phyloP scores from a whole-genome alignment of 2,888 invertebrate genomes.

The Athalia cordata region DNA sequence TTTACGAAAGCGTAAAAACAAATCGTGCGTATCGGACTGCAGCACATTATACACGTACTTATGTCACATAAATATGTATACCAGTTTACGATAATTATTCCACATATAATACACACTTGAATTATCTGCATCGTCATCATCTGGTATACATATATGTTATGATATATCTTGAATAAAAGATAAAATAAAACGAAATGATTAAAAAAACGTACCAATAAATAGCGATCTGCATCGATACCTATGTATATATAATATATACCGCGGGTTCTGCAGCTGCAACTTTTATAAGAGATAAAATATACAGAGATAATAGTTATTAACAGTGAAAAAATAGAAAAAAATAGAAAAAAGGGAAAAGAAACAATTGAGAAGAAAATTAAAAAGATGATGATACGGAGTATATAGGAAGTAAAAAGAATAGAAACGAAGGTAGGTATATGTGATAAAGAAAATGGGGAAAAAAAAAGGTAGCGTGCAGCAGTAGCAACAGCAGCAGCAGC shows the following conservation, averaged over 20 bases:
- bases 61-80: too few species aligned
- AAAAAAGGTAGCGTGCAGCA: slow-evolving; percentile 27
- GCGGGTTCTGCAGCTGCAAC: slow-evolving; percentile 6
- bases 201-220: slow-evolving; percentile 34
- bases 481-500: slow-evolving; percentile 28
- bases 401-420: too few species aligned
- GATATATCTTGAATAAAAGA: neutral
- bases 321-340: neutral
- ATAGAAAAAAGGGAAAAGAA: neutral
- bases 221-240: neutral
- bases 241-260: too few species aligned
- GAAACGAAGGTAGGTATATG: too few species aligned
- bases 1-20: too few species aligned
- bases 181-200: slow-evolving; percentile 3
- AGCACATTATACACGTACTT: too few species aligned
- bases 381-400: neutral
- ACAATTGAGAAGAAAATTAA: neutral
- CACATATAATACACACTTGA: too few species aligned
- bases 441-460: slow-evolving; percentile 36
- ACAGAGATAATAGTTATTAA: neutral
- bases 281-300: neutral
- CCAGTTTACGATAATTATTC: too few species aligned
- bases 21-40: too few species aligned
- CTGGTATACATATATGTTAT: neutral
- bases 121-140: too few species aligned